Base-by-base conservation (phyloP, 2,113 vertebrate species). In the Microcebus ravelobensis region DNA sequence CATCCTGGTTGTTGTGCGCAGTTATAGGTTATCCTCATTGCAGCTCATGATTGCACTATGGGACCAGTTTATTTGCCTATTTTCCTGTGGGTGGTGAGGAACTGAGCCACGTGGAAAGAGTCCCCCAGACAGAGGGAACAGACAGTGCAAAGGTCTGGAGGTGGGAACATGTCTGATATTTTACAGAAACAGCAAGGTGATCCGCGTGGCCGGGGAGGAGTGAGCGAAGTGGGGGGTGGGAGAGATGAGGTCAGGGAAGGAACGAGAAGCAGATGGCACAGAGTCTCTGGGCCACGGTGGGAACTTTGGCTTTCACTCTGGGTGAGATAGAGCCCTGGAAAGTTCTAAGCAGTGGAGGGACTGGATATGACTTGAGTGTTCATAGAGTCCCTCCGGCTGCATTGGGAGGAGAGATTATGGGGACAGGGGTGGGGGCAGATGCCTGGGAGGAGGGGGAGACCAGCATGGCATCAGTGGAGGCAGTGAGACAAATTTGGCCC, bases 71-170 rank as follows among this genome's bases (percentile, higher is more conserved):
- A 25, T 73, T 90, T 50, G 42, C 65, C 63, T n/a, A 2, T 12
- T 88, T 57, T 48, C 50, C 5, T 10, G 3, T 11, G 27, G 42
- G 34, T 34, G 10, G 25, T 27, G 34, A 83, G 29, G 39, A n/a
- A 31, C 5, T 5, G 21, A 57, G 89, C 36, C 86, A 77, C 65
- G 27, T 7, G 39, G 59, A 82, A 71, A 71, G 25, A 61, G 63
- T 25, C 29, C n/a, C 14, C n/a, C 29, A 27, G 84, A 52, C 61
- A 81, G 52, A 42, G 7, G 18, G n/a, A n/a, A 45, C 29, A 55
- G 68, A 31, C 48, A 52, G n/a, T 89, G 42, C 70, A 57, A 92
- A 94, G 63, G 85, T 80, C 94, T 94, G 87, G 81, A 23, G 94
- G 85, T 18, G 5, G 50, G 93, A 79, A 65, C 45, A 3, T 55